These are phyloP conservation scores for Rhodeus uyekii DNA, from an alignment of 2,797 vertebrate species.

Conservation along the genomic window DNA sequence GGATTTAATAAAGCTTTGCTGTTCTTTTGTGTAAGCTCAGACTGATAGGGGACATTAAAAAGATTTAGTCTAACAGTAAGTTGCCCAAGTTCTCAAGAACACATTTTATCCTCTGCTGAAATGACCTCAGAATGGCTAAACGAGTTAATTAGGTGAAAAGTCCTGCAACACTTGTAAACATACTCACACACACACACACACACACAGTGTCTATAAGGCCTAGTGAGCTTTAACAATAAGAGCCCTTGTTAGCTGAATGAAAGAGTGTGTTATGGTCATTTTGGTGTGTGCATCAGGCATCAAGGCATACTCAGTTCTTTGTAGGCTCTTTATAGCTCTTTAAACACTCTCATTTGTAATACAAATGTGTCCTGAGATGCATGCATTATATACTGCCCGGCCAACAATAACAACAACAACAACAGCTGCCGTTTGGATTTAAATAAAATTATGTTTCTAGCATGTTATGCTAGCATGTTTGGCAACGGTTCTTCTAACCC, in stretches of 20 bases:
- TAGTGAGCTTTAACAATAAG: slow-evolving; percentile 41
- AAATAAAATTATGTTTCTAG: no score
- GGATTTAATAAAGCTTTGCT: slow-evolving; percentile 32
- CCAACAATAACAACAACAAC: no score
- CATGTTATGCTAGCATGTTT: not conserved
- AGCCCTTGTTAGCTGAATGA: slow-evolving; percentile 41
- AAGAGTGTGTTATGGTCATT: slow-evolving; percentile 39
- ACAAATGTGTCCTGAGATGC: no score
- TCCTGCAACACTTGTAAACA: slow-evolving; percentile 29
- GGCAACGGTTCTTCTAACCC: not conserved
- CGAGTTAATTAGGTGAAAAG: slow-evolving; percentile 44
- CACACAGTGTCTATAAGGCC: slow-evolving; percentile 9
- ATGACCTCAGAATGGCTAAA: slow-evolving; percentile 27
- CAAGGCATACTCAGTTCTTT: slow-evolving; percentile 17
- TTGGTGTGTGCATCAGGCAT: slow-evolving; percentile 35
- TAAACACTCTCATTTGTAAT: not conserved
- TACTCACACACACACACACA: not conserved
- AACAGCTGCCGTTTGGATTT: no score
- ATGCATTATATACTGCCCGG: not conserved
- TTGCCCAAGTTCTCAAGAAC: slow-evolving; percentile 21
- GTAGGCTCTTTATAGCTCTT: not conserved
- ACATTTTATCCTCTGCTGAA: slow-evolving; percentile 28
- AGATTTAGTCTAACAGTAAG: slow-evolving; percentile 27
- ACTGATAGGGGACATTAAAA: slow-evolving; percentile 24
- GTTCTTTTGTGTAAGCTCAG: slow-evolving; percentile 34